Conservation (phyloP, 2,113 vertebrate species). For the Crotalus horridus region DNA sequence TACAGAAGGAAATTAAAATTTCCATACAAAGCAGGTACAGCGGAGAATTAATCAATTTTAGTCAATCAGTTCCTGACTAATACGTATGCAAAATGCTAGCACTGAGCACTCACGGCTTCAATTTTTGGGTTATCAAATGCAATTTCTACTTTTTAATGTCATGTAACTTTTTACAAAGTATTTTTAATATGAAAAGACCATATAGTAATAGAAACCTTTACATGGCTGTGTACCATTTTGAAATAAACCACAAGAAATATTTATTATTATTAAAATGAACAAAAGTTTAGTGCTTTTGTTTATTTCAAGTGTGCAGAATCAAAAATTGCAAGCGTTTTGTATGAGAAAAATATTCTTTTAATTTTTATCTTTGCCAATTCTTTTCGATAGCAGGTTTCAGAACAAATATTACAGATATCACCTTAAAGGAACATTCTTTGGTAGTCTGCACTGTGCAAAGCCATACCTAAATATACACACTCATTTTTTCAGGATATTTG, state of each 20-base stretch:
- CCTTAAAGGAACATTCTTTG: not conserved
- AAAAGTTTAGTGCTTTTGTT: conserved; percentile 25
- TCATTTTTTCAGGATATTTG: conserved; percentile 21
- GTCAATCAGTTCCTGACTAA: conserved; percentile 61
- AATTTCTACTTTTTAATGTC: conserved; percentile 50
- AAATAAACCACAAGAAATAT: conserved; percentile 43
- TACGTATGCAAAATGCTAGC: conserved; percentile 54
- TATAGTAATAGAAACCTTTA: conserved; percentile 50
- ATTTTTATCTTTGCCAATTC: conserved; percentile 17
- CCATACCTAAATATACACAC: not conserved
- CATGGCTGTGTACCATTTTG: conserved; percentile 35
- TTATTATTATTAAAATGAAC: conserved; percentile 36
- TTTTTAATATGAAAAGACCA: conserved; percentile 45
- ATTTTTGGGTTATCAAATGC: conserved; percentile 63
- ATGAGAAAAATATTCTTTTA: not conserved
- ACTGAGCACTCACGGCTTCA: conserved; percentile 59
- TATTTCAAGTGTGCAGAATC: conserved; percentile 32
- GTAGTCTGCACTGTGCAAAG: not conserved
- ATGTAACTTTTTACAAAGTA: conserved; percentile 46
- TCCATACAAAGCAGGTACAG: conserved; percentile 57
- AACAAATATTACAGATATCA: not conserved
- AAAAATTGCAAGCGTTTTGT: conserved; percentile 23
- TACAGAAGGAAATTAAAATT: conserved; percentile 36
- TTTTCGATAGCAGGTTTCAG: not conserved
- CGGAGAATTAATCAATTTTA: conserved; percentile 74